Percentiles rank a stretch among this genome's conserved stretches.
Conservation (phyloP, 2,797 vertebrate genomes). For the Smutsia temminckii region DNA sequence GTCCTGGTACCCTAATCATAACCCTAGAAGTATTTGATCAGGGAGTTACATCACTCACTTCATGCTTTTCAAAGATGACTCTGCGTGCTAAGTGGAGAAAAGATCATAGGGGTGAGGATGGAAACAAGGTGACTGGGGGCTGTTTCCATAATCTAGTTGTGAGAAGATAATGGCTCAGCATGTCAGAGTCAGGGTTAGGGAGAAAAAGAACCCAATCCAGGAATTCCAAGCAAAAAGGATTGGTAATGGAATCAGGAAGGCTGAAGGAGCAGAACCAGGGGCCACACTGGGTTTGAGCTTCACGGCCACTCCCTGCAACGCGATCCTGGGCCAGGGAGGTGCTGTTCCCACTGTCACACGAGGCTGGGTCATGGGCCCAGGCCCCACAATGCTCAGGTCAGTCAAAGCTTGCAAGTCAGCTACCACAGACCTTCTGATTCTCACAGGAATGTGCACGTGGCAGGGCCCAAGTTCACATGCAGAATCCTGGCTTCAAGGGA, state of each 20-base stretch:
- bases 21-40: not conserved
- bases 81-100: not conserved
- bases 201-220: not conserved
- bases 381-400: no score
- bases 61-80: not conserved
- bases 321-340: not conserved
- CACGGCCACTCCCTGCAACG: fast-evolving
- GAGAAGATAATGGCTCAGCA: no score
- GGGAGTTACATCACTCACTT: not conserved
- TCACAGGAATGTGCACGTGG: not conserved
- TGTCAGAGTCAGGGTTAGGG: not conserved
- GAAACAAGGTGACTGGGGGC: no score
- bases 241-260: no score
- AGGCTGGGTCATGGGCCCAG: not conserved
- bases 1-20: not conserved
- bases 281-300: not conserved
- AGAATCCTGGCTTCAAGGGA: not conserved
- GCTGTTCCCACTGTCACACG: not conserved
- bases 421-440: not conserved
- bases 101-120: not conserved
- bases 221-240: not conserved
- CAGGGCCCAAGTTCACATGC: not conserved
- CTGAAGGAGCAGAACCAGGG: not conserved
- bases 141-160: not conserved
- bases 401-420: not conserved